Conservation (phyloP, 2,113 vertebrate genomes). For the Sigmodon hispidus region DNA sequence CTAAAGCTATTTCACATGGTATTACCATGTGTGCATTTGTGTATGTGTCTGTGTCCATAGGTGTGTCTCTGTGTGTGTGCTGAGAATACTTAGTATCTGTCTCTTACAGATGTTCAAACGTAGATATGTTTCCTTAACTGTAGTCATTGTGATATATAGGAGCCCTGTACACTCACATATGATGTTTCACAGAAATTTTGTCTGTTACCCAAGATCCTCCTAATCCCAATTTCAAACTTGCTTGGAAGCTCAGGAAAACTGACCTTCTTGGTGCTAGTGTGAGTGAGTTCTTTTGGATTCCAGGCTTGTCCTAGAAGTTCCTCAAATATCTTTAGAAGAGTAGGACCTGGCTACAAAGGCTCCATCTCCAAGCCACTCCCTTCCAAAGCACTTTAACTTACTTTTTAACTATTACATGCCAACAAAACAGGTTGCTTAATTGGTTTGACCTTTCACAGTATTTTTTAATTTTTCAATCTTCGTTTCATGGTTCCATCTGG, state of each 20-base stretch:
- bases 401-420: constrained; percentile 98
- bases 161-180: not conserved
- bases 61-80: not conserved
- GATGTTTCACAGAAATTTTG: not conserved
- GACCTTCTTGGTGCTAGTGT: not conserved
- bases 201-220: not conserved
- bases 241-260: not conserved
- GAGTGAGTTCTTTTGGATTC: not conserved
- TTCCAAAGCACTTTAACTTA: constrained; percentile 93
- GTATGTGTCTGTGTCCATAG: not conserved
- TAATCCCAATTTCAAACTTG: not conserved
- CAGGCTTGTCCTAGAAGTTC: not conserved
- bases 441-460: constrained; percentile 99
- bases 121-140: no score
- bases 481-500: constrained; percentile 99
- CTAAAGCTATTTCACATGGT: not conserved
- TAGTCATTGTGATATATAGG: not conserved
- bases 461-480: constrained; percentile 99
- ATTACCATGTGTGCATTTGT: not conserved
- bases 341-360: constrained; percentile 80
- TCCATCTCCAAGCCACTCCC: constrained; percentile 83
- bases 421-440: constrained; percentile 98
- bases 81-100: not conserved
- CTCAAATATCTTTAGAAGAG: constrained; percentile 76
- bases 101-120: not conserved